Conservation (phyloP, 2,888 invertebrate species). For the Trachelus troglodyta region DNA sequence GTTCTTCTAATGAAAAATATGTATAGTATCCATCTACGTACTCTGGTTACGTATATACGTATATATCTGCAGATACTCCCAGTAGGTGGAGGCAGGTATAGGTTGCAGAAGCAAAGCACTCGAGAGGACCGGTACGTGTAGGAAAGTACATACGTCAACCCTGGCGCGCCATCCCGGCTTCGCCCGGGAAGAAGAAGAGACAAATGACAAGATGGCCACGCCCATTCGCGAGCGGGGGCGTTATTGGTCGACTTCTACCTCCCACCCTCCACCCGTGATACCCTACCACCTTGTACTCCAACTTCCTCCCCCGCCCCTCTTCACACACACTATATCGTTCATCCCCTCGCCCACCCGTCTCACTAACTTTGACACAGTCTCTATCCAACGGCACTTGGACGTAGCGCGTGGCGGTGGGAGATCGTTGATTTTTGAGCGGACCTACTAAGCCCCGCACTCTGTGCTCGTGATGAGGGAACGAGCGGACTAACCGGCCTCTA, state of each 20-base stretch:
- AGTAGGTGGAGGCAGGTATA: background rate
- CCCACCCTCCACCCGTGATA: background rate
- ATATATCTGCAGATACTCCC: background rate
- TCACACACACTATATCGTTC: background rate
- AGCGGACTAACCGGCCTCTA: conserved; percentile 16
- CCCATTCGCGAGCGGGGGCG: conserved; percentile 54
- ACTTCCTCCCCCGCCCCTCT: background rate
- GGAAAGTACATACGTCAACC: conserved; percentile 54
- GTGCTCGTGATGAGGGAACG: conserved; percentile 10
- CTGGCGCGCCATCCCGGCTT: conserved; percentile 48
- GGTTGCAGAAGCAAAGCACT: conserved; percentile 37
- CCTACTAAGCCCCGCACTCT: conserved; percentile 4
- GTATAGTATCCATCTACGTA: background rate
- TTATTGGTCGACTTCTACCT: conserved; percentile 28
- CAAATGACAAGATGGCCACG: conserved; percentile 60
- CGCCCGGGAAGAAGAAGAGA: conserved; percentile 50
- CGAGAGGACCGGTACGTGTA: conserved; percentile 31
- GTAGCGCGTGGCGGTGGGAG: background rate
- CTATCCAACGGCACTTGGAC: background rate
- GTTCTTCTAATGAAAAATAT: background rate
- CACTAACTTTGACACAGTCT: background rate
- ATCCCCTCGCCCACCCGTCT: background rate
- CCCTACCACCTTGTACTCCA: background rate
- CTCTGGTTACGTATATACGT: background rate
- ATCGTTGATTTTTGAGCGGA: conserved; percentile 45